Conservation (phyloP, 2,797 vertebrate genomes). For the Cichlasoma orientale region DNA sequence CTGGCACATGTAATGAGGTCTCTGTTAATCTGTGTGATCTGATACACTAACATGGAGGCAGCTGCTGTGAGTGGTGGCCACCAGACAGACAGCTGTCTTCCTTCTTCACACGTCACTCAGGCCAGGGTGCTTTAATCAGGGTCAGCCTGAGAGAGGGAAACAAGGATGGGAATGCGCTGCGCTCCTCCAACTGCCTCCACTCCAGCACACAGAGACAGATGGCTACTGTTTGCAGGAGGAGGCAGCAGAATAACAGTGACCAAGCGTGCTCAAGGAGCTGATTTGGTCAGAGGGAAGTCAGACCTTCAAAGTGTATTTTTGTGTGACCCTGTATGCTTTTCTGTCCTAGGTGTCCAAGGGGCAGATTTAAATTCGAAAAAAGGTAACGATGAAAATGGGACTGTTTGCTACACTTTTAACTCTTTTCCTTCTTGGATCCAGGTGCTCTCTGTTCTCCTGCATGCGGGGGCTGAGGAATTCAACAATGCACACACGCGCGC, state of each 20-base stretch:
- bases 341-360: conserved; percentile 62
- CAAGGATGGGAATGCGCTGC: conserved; percentile 43
- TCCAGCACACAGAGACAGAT: conserved; percentile 54
- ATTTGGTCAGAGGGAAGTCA: conserved; percentile 14
- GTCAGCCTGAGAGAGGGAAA: conserved; percentile 29
- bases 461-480: conserved; percentile 42
- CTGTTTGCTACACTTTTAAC: background rate
- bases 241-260: conserved; percentile 21
- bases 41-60: conserved; percentile 15
- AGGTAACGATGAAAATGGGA: conserved; percentile 57
- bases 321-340: conserved; percentile 57
- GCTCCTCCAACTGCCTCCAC: conserved; percentile 44
- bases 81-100: conserved; percentile 46
- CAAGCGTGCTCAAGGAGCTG: conserved; percentile 32
- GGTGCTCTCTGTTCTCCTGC: conserved; percentile 55
- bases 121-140: conserved; percentile 44
- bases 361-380: conserved; percentile 61
- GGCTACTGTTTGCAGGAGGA: conserved; percentile 53
- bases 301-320: conserved; percentile 25
- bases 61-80: conserved; percentile 13
- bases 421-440: conserved; percentile 34
- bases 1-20: background rate
- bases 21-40: conserved; percentile 15
- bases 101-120: conserved; percentile 42
- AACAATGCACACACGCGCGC: background rate